phyloP scores from a whole-genome alignment of 2,797 vertebrate genomes.

The Fistularia tabacaria region DNA sequence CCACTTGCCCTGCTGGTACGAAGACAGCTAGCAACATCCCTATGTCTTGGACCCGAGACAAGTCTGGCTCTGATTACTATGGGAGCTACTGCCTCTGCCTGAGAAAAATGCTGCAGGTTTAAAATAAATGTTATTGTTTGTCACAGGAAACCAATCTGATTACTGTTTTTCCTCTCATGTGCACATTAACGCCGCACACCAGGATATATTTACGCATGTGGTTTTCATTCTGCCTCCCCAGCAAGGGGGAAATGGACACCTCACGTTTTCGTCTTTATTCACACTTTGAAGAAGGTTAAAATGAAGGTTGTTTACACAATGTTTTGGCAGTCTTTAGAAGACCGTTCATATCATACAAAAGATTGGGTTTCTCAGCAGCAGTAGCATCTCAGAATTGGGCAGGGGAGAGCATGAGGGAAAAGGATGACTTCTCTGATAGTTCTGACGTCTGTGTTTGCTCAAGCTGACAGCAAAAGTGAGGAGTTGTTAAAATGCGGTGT shows the following conservation, averaged over 20 bases:
- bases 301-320: slow-evolving; percentile 63
- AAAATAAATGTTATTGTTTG: slow-evolving; percentile 99
- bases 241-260: slow-evolving; percentile 53
- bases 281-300: slow-evolving; percentile 69
- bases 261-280: slow-evolving; percentile 70
- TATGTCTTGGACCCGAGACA: slow-evolving; percentile 57
- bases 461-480: slow-evolving; percentile 69
- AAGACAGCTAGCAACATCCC: slow-evolving; percentile 47
- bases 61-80: slow-evolving; percentile 92
- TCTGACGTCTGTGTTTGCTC: slow-evolving; percentile 69
- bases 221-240: slow-evolving; percentile 81
- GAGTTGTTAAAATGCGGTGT: slow-evolving; percentile 54
- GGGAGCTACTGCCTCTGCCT: slow-evolving; percentile 83
- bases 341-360: slow-evolving; percentile 67
- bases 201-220: slow-evolving; percentile 92
- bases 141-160: slow-evolving; percentile 96
- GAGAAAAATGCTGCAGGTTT: slow-evolving; percentile 83
- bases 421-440: slow-evolving; percentile 50
- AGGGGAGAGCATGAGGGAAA: slow-evolving; percentile 9
- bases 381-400: slow-evolving; percentile 29
- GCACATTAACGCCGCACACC: slow-evolving; percentile 63
- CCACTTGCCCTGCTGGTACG: slow-evolving; percentile 69
- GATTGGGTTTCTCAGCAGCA: slow-evolving; percentile 58
- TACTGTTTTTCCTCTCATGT: slow-evolving; percentile 87
- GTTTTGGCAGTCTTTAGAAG: slow-evolving; percentile 63